A percentile compares a stretch with the other conserved stretches of the same genome.
These are phyloP conservation scores for Tanypteryx hageni DNA, from an alignment of 2,888 invertebrate genomes.

Conservation along the genomic window DNA sequence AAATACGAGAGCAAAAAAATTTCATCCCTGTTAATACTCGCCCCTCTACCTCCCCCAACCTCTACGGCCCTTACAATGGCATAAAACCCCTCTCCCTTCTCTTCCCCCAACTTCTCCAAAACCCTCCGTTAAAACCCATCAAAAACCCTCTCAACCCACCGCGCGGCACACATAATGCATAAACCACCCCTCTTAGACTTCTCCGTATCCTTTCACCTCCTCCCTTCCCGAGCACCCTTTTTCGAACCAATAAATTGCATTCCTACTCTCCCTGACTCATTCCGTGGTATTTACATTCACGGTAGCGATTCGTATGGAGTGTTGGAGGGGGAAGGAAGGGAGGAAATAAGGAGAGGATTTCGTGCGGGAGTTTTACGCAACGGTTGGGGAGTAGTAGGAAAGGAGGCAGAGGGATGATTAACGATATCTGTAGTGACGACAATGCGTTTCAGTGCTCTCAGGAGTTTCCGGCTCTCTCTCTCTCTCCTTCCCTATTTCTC, in stretches of 20 bases:
- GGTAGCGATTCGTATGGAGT: slow-evolving; percentile 44
- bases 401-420: slow-evolving; percentile 31
- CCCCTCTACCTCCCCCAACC: background rate
- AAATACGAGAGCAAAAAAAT: background rate
- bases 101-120: background rate
- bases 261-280: slow-evolving; percentile 63
- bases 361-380: slow-evolving; percentile 45
- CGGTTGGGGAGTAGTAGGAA: background rate
- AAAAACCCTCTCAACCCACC: slow-evolving; percentile 28
- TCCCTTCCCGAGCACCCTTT: slow-evolving; percentile 10
- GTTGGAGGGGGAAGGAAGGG: background rate
- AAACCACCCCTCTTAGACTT: background rate
- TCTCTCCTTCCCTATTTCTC: background rate
- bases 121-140: too few species aligned
- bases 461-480: slow-evolving; percentile 28
- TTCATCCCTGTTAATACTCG: background rate
- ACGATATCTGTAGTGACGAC: slow-evolving; percentile 62
- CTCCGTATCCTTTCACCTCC: background rate
- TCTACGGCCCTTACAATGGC: background rate
- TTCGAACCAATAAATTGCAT: slow-evolving; percentile 63
- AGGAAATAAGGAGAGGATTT: slow-evolving; percentile 21
- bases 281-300: slow-evolving; percentile 64
- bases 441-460: slow-evolving; percentile 51
- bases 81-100: background rate
- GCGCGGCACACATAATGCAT: slow-evolving; percentile 33